Base-by-base conservation (phyloP, 2,113 vertebrate genomes). In the Mola mola region DNA sequence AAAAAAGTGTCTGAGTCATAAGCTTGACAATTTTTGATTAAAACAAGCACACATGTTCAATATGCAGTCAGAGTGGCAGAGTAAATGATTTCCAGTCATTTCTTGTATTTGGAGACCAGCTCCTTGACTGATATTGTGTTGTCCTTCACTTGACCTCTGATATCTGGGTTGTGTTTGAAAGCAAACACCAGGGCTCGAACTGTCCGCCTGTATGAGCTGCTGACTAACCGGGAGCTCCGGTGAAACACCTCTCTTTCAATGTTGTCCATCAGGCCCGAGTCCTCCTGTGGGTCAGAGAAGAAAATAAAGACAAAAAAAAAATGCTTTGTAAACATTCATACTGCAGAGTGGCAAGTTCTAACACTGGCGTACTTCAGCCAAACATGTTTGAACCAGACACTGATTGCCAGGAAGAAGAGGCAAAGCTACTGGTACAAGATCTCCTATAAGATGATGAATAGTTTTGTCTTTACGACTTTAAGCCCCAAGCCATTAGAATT, bases 241-340 rank as follows among this genome's bases (percentile, higher is more conserved):
- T 98, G 94, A 89, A 98, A 99, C 58, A 94, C 93, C 85, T 98
- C 96, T 78, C 91, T 93, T 85, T 99, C 97, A 4, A 98, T 94
- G 91, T 94, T 97, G 91, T 98, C 97, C 71, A 93, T 92, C 59
- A 98, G 94, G 50, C 92, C 93, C 83, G 94, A 93, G 87, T 94
- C 94, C 81, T 90, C 91, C 96, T 99, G 79, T 8, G 42, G 43
- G 49, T 40, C 8, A 66, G 9, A 60, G 6, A 26, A 67, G 7
- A 10, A 31, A n/a, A n/a, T n/a, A n/a, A n/a, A n/a, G n/a, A n/a
- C n/a, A n/a, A 31, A 12, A 49, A 64, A 0, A 55, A 22, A 33
- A 59, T 6, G 9, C 4, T 28, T 20, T 48, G 12, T 11, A 47
- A 34, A 11, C 4, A 19, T 2, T 40, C 7, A 41, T 36, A n/a